These are phyloP conservation scores for Budorcas taxicolor DNA, from an alignment of 2,113 vertebrate species.

Conservation along the genomic window DNA sequence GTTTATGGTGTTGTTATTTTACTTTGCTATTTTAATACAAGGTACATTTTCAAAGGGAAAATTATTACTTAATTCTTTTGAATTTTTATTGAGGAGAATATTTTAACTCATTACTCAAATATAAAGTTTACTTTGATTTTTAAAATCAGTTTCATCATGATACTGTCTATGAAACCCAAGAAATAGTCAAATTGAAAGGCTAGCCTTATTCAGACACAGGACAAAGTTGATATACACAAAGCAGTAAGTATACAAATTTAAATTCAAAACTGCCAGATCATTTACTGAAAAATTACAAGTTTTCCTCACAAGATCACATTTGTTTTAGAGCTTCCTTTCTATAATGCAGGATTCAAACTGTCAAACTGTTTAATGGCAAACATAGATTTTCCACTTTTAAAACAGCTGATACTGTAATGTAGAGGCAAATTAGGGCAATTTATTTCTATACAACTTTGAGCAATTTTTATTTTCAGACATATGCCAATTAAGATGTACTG, in stretches of 20 bases:
- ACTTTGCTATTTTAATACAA: background rate
- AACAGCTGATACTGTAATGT: background rate
- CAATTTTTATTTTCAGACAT: background rate
- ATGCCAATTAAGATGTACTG: background rate
- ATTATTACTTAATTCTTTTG: background rate
- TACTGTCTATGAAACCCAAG: background rate
- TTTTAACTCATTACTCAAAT: background rate
- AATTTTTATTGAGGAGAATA: background rate
- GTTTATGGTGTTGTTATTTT: background rate
- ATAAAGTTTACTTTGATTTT: background rate
- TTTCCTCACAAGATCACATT: background rate
- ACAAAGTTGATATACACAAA: background rate
- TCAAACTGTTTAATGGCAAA: background rate
- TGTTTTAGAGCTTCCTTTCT: background rate
- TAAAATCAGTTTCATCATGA: background rate
- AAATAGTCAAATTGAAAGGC: background rate
- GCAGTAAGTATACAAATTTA: background rate
- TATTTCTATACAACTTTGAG: background rate
- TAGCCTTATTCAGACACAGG: background rate
- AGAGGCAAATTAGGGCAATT: background rate
- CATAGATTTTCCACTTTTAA: background rate
- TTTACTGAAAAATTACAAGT: background rate
- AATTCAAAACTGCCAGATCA: background rate
- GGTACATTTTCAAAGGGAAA: background rate
- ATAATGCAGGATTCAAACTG: background rate